Conservation (phyloP, 1,140 invertebrate genomes). For the Drosophila pachea region DNA sequence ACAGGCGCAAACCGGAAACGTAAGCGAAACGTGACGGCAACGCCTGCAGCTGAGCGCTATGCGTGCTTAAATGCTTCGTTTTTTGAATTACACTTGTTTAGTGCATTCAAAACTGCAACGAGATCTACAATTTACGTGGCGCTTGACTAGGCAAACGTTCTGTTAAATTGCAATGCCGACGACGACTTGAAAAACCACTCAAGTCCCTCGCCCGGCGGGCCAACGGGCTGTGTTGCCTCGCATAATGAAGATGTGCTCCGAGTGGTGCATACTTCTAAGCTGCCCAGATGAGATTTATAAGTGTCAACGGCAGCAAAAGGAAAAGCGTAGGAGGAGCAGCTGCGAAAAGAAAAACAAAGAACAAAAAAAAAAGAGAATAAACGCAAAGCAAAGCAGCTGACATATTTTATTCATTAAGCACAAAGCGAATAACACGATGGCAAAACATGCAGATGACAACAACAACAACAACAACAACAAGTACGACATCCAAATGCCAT, state of each 20-base stretch:
- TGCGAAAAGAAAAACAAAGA: slow-evolving; percentile 1
- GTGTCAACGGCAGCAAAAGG: slow-evolving; percentile 53
- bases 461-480: slow-evolving; percentile 40
- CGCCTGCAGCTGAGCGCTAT: background rate
- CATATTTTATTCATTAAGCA: slow-evolving; percentile 76
- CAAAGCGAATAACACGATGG: slow-evolving; percentile 60
- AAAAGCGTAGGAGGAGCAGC: slow-evolving; percentile 2
- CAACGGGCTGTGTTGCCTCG: slow-evolving; percentile 20
- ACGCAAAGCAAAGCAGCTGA: slow-evolving; percentile 57
- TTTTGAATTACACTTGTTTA: slow-evolving; percentile 14
- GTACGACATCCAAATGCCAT: slow-evolving; percentile 39
- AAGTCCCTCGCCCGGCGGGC: background rate
- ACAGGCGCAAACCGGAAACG: slow-evolving; percentile 9
- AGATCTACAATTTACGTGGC: slow-evolving; percentile 12
- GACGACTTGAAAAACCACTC: slow-evolving; percentile 12
- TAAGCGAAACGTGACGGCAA: background rate
- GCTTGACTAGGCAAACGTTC: slow-evolving; percentile 22
- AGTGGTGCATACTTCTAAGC: slow-evolving; percentile 44
- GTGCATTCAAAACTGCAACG: slow-evolving; percentile 17
- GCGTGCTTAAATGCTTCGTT: slow-evolving; percentile 11
- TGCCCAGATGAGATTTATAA: slow-evolving; percentile 46
- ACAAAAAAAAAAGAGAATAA: background rate
- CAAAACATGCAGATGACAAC: slow-evolving; percentile 74
- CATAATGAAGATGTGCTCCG: slow-evolving; percentile 60
- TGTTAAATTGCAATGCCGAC: slow-evolving; percentile 19